Conservation (phyloP, 2,797 vertebrate species). For the Macroramphosus scolopax region DNA sequence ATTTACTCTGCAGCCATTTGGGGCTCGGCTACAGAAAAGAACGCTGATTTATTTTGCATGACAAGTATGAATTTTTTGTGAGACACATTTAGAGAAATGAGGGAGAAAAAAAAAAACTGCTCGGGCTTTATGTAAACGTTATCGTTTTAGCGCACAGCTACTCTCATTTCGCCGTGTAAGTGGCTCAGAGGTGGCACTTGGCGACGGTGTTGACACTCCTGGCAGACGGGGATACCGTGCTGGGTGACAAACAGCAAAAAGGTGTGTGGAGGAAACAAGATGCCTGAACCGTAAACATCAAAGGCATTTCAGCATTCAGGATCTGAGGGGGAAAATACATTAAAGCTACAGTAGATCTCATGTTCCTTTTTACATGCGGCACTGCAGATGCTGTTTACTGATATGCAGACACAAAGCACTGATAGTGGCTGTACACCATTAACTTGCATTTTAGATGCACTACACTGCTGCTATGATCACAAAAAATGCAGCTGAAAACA, state of each 20-base stretch:
- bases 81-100: slow-evolving; percentile 59
- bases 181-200: slow-evolving; percentile 40
- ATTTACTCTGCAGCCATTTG: slow-evolving; percentile 81
- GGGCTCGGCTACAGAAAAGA: slow-evolving; percentile 63
- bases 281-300: slow-evolving; percentile 16
- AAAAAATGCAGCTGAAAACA: no score
- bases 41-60: slow-evolving; percentile 79
- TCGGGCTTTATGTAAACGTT: slow-evolving; percentile 59
- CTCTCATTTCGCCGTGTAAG: slow-evolving; percentile 52
- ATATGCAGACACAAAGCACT: neutral
- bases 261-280: slow-evolving; percentile 5
- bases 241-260: slow-evolving; percentile 29
- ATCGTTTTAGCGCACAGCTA: slow-evolving; percentile 45
- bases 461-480: no score
- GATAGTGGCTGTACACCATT: no score
- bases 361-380: neutral
- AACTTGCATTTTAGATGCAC: no score
- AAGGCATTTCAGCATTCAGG: slow-evolving; percentile 6
- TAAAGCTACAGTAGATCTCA: neutral
- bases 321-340: neutral
- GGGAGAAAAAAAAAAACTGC: slow-evolving; percentile 41
- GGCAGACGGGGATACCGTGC: slow-evolving; percentile 20
- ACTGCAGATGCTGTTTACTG: neutral
- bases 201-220: slow-evolving; percentile 54
- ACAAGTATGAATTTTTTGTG: slow-evolving; percentile 81